A percentile compares a stretch with the other conserved stretches of the same genome.
Evolutionary conservation across 2,888 invertebrate species (phyloP).

Genomic region (Cataglyphis altisquamis): DNA sequence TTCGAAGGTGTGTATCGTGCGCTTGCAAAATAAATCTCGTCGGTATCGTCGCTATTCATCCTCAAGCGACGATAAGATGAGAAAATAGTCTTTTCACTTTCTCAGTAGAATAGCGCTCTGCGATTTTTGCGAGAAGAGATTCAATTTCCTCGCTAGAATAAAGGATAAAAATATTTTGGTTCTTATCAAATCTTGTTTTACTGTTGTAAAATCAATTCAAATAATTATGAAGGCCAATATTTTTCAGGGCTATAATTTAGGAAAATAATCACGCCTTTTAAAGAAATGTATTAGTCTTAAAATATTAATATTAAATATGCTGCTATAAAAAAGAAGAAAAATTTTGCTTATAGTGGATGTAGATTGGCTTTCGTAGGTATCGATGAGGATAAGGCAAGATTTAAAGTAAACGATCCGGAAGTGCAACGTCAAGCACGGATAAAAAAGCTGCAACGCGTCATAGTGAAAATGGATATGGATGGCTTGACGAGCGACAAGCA

Average conservation of each 20-base stretch:
- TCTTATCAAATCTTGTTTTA: slow-evolving; percentile 18
- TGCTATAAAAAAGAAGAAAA: not conserved
- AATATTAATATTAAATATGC: not conserved
- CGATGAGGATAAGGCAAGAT: slow-evolving; percentile 77
- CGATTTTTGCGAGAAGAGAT: slow-evolving; percentile 12
- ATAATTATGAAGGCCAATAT: not conserved
- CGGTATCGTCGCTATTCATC: slow-evolving; percentile 17
- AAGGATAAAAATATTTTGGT: not conserved
- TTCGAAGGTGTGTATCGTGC: slow-evolving; percentile 76
- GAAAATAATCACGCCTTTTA: not conserved
- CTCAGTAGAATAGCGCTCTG: not conserved
- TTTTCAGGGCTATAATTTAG: not conserved
- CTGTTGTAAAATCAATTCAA: not conserved
- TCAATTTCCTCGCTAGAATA: not conserved
- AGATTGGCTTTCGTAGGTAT: slow-evolving; percentile 71
- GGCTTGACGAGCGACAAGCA: slow-evolving; percentile 85
- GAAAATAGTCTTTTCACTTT: not conserved
- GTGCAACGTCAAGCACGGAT: slow-evolving; percentile 62
- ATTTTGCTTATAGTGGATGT: not conserved
- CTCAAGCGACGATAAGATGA: not conserved
- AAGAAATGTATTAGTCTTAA: not conserved
- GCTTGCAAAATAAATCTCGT: not conserved
- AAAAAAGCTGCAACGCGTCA: slow-evolving; percentile 73
- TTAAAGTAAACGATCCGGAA: slow-evolving; percentile 78
- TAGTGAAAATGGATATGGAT: slow-evolving; percentile 86